Evolutionary conservation across 1,140 invertebrate genomes (phyloP), one percentile per base, ranked within the genome.

Genomic region (Drepana arcuata): DNA sequence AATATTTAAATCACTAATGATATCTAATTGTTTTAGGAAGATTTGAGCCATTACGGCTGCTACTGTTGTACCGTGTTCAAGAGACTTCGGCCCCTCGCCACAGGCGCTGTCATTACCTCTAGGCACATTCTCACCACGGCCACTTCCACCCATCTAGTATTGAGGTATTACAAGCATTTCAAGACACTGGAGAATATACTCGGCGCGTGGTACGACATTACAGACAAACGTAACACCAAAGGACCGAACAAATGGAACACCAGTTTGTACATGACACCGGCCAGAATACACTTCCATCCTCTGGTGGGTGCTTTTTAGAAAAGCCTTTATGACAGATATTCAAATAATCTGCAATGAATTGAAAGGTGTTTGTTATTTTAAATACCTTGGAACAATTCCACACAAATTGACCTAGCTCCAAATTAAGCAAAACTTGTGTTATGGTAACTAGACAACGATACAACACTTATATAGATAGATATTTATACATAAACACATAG

Each of bases 121-220:
- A 41, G 65, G 1, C 68, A 72, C 12, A 29, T 68, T 0, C 27
- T 72, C 2, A 72, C 68, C 2, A 63, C 62, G 0, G 68, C 68
- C 0, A 57, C 62, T 0, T 60, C 64, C 1, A 63, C 64, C 0
- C 55, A 65, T 16, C 24, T 62, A 0, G 36, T 72, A 1, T 26
- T 72, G 0, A 53, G 32, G 10, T 46, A 51, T 11, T 25, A 36
- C 26, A 34, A 44, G 2, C 13, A 52, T 2, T 34, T 23, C 10
- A 30, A 34, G 1, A 36, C 14, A 0, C 14, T 72, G 5, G 48
- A 59, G 4, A 35, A 63, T 7, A 46, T 69, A 13, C 44, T 72
- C 1, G 68, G 68, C 3, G 39, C 48, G 0, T 69, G 65, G 65
- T 67, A 69, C 18, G 68, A 72, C 30, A n/a, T n/a, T n/a, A n/a